These are phyloP conservation scores for Gouania willdenowi DNA, from an alignment of 2,797 vertebrate species.

Conservation along the genomic window DNA sequence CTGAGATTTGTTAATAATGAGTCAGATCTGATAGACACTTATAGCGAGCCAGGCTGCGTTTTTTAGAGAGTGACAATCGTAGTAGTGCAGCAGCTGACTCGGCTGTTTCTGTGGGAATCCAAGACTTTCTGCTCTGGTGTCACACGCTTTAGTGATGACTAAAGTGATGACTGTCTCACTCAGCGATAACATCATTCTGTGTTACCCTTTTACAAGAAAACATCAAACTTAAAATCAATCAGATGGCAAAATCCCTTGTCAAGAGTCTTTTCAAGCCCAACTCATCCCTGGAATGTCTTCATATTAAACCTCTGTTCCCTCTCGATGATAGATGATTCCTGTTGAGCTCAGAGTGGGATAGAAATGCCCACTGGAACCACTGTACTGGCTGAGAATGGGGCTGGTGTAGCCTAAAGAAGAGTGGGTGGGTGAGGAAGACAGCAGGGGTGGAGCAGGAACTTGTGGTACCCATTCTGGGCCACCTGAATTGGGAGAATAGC, in stretches of 20 bases:
- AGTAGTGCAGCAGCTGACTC: slow-evolving; percentile 60
- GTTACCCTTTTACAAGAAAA: slow-evolving; percentile 18
- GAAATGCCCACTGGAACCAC: slow-evolving; percentile 83
- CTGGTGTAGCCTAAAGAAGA: slow-evolving; percentile 80
- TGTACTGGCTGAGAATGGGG: slow-evolving; percentile 87
- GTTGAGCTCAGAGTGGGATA: slow-evolving; percentile 82
- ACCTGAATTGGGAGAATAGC: slow-evolving; percentile 77
- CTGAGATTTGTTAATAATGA: slow-evolving; percentile 64
- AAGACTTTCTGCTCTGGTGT: slow-evolving; percentile 46
- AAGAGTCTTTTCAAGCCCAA: slow-evolving; percentile 23
- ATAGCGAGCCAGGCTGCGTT: slow-evolving; percentile 40
- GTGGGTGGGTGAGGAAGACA: slow-evolving; percentile 73
- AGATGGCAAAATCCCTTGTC: slow-evolving; percentile 15
- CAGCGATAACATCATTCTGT: slow-evolving; percentile 51
- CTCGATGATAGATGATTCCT: slow-evolving; percentile 83
- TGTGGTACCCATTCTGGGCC: slow-evolving; percentile 71
- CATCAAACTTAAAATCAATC: slow-evolving; percentile 23
- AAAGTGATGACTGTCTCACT: slow-evolving; percentile 60
- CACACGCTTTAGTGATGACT: slow-evolving; percentile 57
- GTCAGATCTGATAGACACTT: slow-evolving; percentile 66
- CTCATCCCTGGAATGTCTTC: slow-evolving; percentile 1
- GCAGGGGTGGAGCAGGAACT: slow-evolving; percentile 64
- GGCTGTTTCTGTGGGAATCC: slow-evolving; percentile 78
- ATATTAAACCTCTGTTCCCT: slow-evolving; percentile 91
- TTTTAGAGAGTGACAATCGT: slow-evolving; percentile 50